phyloP scores from a whole-genome alignment of 2,113 vertebrate species.

The Ia io region DNA sequence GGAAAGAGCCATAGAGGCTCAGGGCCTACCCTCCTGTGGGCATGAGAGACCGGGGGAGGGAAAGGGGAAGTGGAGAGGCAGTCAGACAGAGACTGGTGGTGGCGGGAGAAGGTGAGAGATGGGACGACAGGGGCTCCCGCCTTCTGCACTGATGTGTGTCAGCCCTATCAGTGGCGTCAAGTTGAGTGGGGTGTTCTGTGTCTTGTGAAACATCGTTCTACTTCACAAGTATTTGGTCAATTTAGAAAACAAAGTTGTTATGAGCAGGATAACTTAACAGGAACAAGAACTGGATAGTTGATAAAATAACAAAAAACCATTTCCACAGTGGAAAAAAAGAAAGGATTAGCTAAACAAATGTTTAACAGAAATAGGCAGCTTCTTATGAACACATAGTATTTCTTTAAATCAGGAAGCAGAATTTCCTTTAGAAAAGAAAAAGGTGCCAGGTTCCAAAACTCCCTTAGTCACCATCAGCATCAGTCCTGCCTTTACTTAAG shows the following conservation, averaged over 20 bases:
- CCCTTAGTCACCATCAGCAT: rapidly evolving
- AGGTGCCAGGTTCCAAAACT: neutral
- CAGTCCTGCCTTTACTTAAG: neutral
- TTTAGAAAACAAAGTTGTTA: neutral
- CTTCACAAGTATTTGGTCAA: neutral
- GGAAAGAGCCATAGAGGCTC: rapidly evolving
- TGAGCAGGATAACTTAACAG: neutral
- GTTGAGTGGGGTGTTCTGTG: neutral
- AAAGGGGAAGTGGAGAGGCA: neutral
- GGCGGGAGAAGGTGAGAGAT: neutral
- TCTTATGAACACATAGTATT: neutral
- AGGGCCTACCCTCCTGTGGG: neutral
- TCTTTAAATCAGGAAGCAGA: neutral
- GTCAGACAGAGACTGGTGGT: neutral
- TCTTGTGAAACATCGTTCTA: neutral
- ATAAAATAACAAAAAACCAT: neutral
- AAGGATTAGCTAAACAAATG: neutral
- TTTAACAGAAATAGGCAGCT: neutral
- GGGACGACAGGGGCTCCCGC: rapidly evolving
- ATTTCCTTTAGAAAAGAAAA: neutral
- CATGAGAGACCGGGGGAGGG: neutral
- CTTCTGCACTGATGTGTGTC: neutral
- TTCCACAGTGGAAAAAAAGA: neutral
- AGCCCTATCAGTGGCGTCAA: too few species aligned
- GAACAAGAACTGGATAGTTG: neutral